Evolutionary conservation across 2,797 vertebrate genomes (phyloP), one percentile per base, ranked within the genome.

Genomic region (Luscinia megarhynchos): DNA sequence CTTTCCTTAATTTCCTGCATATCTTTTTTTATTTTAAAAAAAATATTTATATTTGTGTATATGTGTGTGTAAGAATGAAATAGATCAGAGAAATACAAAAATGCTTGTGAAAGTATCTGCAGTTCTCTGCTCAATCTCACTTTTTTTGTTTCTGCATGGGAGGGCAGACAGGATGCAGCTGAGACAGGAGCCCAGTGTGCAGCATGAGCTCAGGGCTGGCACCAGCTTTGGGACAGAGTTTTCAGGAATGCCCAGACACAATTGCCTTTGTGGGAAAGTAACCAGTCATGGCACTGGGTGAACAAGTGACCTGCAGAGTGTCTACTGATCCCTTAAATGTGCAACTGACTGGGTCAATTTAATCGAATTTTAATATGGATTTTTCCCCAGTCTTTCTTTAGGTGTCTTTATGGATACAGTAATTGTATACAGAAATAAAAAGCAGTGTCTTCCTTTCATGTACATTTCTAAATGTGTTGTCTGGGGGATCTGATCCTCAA

Each of bases 181-280:
- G 66, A 83, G 93, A 66, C 77, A 50, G 87, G 53, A 80, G 84
- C 76, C 7, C 30, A 63, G 88, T 66, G 73, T 58, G 3, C 7
- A 6, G 70, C 0, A 1, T 77, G 92, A 93, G 93, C 90, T 85
- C 76, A 87, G 87, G 78, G 82, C 82, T 95, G 94, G 84, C 94
- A 90, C 87, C 54, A 19, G 4, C 75, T 45, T 68, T 23, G 70
- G 84, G 54, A 51, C 76, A 63, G 2, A 3, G 23, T 73, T 94
- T 75, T 38, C 46, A 75, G 36, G 62, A 87, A 53, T 69, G 69
- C 76, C 32, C 46, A 58, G 40, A 51, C 76, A 78, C 79, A 55
- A 26, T 36, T 72, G 72, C n/a, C 62, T 72, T 85, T 81, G 38
- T 75, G 6, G 51, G 50, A 54, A n/a, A 58, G 46, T 43, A 41